Evolutionary conservation across 2,113 vertebrate species (phyloP), one percentile per base, ranked within the genome.

Genomic region (Larimichthys crocea): DNA sequence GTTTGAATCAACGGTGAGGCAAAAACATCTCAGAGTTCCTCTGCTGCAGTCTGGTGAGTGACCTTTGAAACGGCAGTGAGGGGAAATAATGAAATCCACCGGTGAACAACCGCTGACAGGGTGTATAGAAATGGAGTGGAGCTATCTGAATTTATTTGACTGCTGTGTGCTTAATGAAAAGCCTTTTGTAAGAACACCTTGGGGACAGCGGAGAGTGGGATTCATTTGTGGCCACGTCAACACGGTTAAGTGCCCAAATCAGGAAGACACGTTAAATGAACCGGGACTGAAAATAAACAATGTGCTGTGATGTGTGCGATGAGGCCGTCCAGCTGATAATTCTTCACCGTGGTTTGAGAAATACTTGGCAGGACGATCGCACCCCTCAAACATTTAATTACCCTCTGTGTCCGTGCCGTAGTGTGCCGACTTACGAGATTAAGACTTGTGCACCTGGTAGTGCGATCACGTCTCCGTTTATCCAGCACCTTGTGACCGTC

Each of bases 161-260:
- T 69, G 67, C 15, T 1, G 5, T 59, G 55, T 55, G 57, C 40
- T 46, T 68, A 74, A 80, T 86, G 74, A 83, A 84, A 85, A 86
- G 40, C 68, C 69, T 83, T 40, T 67, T 65, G 44, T 44, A 60
- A 56, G 44, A 71, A 22, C 62, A 60, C 50, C 48, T 60, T 42
- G 24, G 63, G 76, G 66, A 83, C 63, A 63, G 80, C 57, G 46
- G 44, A 78, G 40, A 14, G 74, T 4, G 35, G 65, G 49, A 72
- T 64, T 86, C 17, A 80, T 81, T 67, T 75, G 52, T 20, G 73
- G 46, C 11, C 17, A 71, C 68, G 49, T 64, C 22, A 60, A 82
- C 50, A 29, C 12, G 53, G 35, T 6, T 40, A 64, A 50, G 64
- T 15, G 55, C 24, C 44, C 5, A 35, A 73, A 67, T 50, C 29